Base-by-base conservation (phyloP, 2,797 vertebrate species). In the Kryptopterus vitreolus region DNA sequence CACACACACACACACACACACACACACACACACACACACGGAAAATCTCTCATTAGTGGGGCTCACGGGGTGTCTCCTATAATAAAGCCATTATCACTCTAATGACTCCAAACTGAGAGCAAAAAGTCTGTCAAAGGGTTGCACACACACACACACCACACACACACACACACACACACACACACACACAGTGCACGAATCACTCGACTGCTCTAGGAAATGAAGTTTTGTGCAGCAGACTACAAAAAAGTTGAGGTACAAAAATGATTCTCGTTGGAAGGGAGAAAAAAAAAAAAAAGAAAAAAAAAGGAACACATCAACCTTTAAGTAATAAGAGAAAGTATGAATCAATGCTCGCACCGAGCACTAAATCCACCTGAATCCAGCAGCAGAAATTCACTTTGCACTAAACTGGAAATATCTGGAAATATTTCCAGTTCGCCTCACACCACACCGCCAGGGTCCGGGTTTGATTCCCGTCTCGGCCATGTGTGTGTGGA, bases 41-140 rank as follows among this genome's bases (percentile, higher is more conserved):
- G 80, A 87, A 68, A 83, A 73, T 71, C 80, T 81, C 78, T 85
- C 85, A 86, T 85, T 85, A 82, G 78, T 80, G 66, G 62, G 80
- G 73, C 89, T 90, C 66, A 87, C 84, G 84, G 90, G 89, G 90
- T 88, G 87, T 70, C 83, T 87, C 81, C 89, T 87, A 87, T 90
- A 91, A 90, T 91, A 88, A 90, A 92, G 88, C 91, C 90, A 91
- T 93, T 92, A 91, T 91, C 89, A 91, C 91, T 89, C 87, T 81
- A 85, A 89, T 89, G 91, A 90, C 88, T 91, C 84, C 78, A 78
- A 89, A 85, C 88, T 86, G 89, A 86, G 89, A 89, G 78, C 79
- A 88, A 88, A 90, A 91, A 89, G 90, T 83, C 84, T 77, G 72
- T 85, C 85, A 86, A 86, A 79, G 46, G 57, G 48, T 81, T 24